These are phyloP conservation scores for Osmoderma eremita DNA, from an alignment of 2,888 invertebrate species.

Conservation along the genomic window DNA sequence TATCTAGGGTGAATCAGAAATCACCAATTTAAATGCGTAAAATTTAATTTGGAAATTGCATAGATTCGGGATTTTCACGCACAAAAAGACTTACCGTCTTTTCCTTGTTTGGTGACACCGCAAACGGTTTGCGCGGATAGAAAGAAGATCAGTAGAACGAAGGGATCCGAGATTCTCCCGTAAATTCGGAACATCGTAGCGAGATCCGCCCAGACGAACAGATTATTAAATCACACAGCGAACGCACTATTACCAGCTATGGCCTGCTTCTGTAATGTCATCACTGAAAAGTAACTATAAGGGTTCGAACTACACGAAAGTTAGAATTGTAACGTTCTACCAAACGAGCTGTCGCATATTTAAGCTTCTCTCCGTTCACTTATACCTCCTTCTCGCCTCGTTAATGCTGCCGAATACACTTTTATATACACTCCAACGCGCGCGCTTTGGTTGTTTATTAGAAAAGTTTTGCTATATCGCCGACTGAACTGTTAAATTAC, in stretches of 20 bases:
- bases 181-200: constrained; percentile 11
- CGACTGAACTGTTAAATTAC: too few species aligned
- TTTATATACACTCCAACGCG: too few species aligned
- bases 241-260: constrained; percentile 16
- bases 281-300: not conserved
- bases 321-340: not conserved
- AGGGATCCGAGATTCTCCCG: constrained; percentile 16
- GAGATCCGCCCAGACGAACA: constrained; percentile 10
- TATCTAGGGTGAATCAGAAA: too few species aligned
- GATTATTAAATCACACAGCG: constrained; percentile 23
- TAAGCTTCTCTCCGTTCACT: not conserved
- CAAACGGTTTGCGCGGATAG: constrained; percentile 15
- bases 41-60: not conserved
- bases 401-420: too few species aligned
- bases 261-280: constrained; percentile 10
- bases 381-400: too few species aligned
- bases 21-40: too few species aligned
- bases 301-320: too few species aligned
- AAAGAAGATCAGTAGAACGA: constrained; percentile 9
- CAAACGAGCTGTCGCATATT: constrained; percentile 15
- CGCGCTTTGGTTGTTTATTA: too few species aligned
- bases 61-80: not conserved
- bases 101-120: constrained; percentile 25
- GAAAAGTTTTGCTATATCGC: too few species aligned
- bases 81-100: constrained; percentile 23